Base-by-base conservation (phyloP, 2,888 invertebrate genomes). In the Rhingia campestris region DNA sequence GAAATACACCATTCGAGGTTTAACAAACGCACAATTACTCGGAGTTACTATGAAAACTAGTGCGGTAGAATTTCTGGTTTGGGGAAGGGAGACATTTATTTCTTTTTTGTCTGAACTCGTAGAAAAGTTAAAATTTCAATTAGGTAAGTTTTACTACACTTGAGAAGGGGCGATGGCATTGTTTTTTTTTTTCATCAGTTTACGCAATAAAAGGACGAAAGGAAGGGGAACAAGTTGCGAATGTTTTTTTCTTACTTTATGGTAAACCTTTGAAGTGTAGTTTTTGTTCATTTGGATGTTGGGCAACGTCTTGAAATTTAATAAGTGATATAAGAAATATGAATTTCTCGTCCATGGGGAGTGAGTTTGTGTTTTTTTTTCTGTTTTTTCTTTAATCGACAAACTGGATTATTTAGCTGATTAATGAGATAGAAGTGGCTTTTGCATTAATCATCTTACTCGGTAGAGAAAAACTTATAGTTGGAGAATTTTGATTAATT, bases 91-190 rank as follows among this genome's bases (percentile, higher is more conserved):
- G 22, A 22, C 22, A 22, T 22, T 22, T 22, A 22, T 22, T 22
- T 22, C 22, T 76, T 70, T 58, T 14, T 51, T 9, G 6, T 4
- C n/a, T 14, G 14, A 56, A 47, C 39, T 22, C 49, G 14, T 7
- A 61, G 37, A 74, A 76, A 81, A 73, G 61, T 77, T 73, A 39
- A 77, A 82, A 73, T 77, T 82, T 77, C 81, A 82, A 82, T 82
- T 73, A 77, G 66, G 66, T 67, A 73, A 82, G 66, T 77, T 66
- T 81, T 59, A 56, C 66, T 49, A 51, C 58, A 47, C 58, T 53
- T 56, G 14, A 49, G 56, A 49, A 53, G 14, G 33, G 32, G 56
- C 59, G 43, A 73, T 63, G 37, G 37, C n/a, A 59, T 66, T 35
- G 10, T 37, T 61, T 37, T 49, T 53, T 72, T 30, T 49, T 30